Percentiles rank a stretch among this genome's conserved stretches.
Evolutionary conservation across 2,797 vertebrate species (phyloP).

Genomic region (Labeo calbasu): DNA sequence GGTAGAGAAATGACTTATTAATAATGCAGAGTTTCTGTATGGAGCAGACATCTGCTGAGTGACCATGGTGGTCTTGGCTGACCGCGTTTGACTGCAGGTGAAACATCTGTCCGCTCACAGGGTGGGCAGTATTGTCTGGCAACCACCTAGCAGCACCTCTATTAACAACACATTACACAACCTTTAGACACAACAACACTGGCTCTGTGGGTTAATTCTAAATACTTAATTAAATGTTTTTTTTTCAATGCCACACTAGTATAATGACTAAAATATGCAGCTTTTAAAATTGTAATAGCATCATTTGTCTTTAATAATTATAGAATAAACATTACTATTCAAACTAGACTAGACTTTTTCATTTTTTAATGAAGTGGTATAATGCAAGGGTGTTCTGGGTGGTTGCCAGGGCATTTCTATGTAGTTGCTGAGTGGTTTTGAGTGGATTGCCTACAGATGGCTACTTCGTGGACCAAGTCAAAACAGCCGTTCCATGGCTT

Average conservation of each 20-base stretch:
- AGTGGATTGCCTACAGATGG: not conserved
- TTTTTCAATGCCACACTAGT: not conserved
- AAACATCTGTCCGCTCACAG: constrained; percentile 61
- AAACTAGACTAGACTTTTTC: not conserved
- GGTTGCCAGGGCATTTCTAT: not conserved
- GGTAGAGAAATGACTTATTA: constrained; percentile 47
- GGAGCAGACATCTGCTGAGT: constrained; percentile 59
- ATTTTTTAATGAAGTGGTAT: not conserved
- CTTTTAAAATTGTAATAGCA: not conserved
- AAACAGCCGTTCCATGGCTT: not conserved
- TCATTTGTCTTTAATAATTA: not conserved
- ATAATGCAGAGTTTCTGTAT: constrained; percentile 57
- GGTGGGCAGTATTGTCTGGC: constrained; percentile 42
- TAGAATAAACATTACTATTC: not conserved
- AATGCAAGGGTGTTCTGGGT: not conserved
- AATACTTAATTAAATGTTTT: constrained; percentile 25
- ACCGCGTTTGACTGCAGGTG: constrained; percentile 54
- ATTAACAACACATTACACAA: constrained; percentile 33
- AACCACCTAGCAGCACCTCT: constrained; percentile 47
- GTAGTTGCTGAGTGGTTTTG: not conserved
- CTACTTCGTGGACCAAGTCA: not conserved
- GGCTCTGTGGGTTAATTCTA: constrained; percentile 19
- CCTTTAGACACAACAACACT: constrained; percentile 34
- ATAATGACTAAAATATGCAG: not conserved
- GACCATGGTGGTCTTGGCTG: constrained; percentile 58